Evolutionary conservation across 2,888 invertebrate species (phyloP), one percentile per base, ranked within the genome.

Genomic region (Lepetodrilus schrolli): DNA sequence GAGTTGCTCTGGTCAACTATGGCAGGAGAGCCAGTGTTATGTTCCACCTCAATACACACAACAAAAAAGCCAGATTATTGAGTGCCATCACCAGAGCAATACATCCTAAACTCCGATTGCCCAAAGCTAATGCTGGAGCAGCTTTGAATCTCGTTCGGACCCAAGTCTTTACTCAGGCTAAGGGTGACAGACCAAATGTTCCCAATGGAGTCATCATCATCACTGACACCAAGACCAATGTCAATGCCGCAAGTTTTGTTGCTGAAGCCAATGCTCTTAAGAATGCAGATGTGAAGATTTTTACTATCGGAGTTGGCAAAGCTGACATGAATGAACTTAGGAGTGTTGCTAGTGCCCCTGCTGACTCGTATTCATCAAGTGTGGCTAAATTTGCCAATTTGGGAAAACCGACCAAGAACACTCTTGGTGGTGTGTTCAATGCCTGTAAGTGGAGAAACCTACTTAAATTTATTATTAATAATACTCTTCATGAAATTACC

Each of bases 1-100:
- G 87, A 72, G 85, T 83, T 77, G 86, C 86, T 10, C 71, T 90
- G 2, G 86, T 90, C 4, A 84, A 88, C 65, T 89, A 89, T 72
- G 89, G 87, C n/a, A 78, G 84, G 17, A 84, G 88, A 17, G 86
- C 78, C 0, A 78, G 78, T 10, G 74, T 81, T 20, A 26, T 76
- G 7, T 82, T 84, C 66, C 73, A 79, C 66, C 80, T 86, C 17
- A 78, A 81, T 26, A 75, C 72, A 17, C 72, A 75, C 58, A 78
- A 65, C 10, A 79, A 74, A 17, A 76, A 80, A 58, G 73, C 74
- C 37, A 76, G 79, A 23, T 37, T 82, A 34, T 1, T 75, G 2
- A 78, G 74, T 50, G 78, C 79, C 3, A 66, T 84, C 4, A 70
- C 73, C n/a, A 79, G 78, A 65, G 23, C 79, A 0, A 77, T 75